Evolutionary conservation across 2,113 vertebrate genomes (phyloP).

Genomic region (Eubucco bourcierii): DNA sequence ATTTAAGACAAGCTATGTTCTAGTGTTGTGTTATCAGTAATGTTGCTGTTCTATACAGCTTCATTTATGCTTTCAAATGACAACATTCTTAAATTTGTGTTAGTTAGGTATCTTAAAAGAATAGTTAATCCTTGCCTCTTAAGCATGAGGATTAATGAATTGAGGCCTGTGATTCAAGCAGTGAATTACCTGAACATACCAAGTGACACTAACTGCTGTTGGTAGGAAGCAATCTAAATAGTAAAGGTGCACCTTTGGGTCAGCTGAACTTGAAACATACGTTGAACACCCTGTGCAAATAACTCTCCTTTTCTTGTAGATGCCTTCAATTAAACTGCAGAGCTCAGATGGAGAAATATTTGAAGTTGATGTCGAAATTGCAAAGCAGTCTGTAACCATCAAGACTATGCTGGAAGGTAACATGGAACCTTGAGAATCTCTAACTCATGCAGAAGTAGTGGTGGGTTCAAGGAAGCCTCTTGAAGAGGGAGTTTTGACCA

Average conservation of each 20-base stretch:
- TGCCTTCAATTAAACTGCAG: slow-evolving; percentile 99
- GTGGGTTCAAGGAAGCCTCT: background rate
- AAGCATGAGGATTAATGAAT: background rate
- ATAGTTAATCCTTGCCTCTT: background rate
- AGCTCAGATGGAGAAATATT: slow-evolving; percentile 99
- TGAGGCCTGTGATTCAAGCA: background rate
- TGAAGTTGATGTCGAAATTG: slow-evolving; percentile 98
- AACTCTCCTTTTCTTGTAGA: slow-evolving; percentile 73
- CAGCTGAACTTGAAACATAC: background rate
- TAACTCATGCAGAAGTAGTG: background rate
- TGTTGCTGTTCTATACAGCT: no score
- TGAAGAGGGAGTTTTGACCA: background rate
- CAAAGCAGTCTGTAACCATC: slow-evolving; percentile 98
- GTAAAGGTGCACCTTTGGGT: background rate
- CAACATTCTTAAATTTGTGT: background rate
- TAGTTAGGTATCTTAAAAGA: background rate
- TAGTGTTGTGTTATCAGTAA: no score
- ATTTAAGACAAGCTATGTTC: background rate
- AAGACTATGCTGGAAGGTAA: slow-evolving; percentile 99
- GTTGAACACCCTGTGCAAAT: background rate
- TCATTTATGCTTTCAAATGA: background rate
- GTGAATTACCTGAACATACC: background rate
- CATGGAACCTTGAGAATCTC: background rate
- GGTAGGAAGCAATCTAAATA: background rate
- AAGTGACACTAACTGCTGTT: background rate